These are phyloP conservation scores for Serranus cabrilla DNA, from an alignment of 2,797 vertebrate species.

Conservation along the genomic window DNA sequence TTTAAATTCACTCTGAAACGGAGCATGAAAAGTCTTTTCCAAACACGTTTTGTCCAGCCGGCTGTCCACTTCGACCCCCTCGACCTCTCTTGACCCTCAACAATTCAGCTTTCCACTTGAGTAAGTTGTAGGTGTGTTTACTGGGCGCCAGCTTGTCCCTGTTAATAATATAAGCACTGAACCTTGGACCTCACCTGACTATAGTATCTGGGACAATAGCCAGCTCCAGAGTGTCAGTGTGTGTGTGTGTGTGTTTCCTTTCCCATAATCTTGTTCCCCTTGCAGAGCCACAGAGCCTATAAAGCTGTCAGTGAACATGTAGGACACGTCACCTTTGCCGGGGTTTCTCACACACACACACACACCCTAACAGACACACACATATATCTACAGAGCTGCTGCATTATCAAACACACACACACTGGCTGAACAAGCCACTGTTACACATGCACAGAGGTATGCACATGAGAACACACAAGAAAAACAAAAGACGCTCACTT, in stretches of 20 bases:
- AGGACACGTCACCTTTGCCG: slow-evolving; percentile 90
- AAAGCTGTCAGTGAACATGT: slow-evolving; percentile 92
- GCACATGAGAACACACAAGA: slow-evolving; percentile 36
- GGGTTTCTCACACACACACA: slow-evolving; percentile 74
- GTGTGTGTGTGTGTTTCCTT: slow-evolving; percentile 75
- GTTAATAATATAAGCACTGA: slow-evolving; percentile 88
- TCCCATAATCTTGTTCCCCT: slow-evolving; percentile 90
- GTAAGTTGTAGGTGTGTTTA: slow-evolving; percentile 86
- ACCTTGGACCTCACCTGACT: slow-evolving; percentile 92
- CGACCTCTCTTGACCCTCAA: slow-evolving; percentile 49
- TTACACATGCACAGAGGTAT: slow-evolving; percentile 63
- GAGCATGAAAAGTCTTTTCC: slow-evolving; percentile 13
- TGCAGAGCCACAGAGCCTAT: slow-evolving; percentile 85
- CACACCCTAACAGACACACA: slow-evolving; percentile 8
- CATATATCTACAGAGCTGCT: slow-evolving; percentile 11
- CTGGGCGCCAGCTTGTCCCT: slow-evolving; percentile 88
- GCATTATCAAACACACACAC: slow-evolving; percentile 51
- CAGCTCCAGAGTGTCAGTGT: slow-evolving; percentile 74
- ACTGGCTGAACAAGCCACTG: slow-evolving; percentile 37
- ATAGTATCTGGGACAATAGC: slow-evolving; percentile 88
- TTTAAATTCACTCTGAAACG: slow-evolving; percentile 7
- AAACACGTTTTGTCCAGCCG: slow-evolving; percentile 17
- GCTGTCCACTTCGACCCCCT: slow-evolving; percentile 51
- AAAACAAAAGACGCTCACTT: slow-evolving; percentile 55
- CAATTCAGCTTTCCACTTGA: slow-evolving; percentile 83